phyloP scores from a whole-genome alignment of 2,113 vertebrate genomes.

The Calonectris borealis region DNA sequence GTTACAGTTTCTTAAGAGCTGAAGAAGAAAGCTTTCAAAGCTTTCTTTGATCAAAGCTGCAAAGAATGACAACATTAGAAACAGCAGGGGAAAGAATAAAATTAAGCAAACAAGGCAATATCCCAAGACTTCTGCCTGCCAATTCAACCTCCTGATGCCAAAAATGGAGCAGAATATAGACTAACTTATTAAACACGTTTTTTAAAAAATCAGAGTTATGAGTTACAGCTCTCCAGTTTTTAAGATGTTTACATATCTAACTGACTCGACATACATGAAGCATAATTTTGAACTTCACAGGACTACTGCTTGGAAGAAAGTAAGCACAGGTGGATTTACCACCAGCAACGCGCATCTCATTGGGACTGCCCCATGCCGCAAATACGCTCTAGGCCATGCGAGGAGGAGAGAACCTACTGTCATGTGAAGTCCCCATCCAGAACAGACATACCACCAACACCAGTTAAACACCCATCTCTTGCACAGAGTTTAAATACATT shows the following conservation, averaged over 20 bases:
- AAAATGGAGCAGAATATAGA: background rate
- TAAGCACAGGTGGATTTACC: background rate
- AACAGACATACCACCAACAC: background rate
- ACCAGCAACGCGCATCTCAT: background rate
- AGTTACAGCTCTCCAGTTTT: background rate
- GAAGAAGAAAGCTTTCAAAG: background rate
- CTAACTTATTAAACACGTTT: background rate
- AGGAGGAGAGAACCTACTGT: background rate
- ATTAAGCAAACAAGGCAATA: background rate
- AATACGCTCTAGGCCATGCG: accelerated
- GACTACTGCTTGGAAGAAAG: background rate
- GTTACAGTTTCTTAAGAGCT: background rate
- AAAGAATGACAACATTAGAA: background rate
- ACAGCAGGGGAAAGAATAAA: background rate
- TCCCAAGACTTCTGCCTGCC: background rate
- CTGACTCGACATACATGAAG: background rate
- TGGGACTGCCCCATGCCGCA: background rate
- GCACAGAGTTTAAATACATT: background rate
- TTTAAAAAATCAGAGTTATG: background rate
- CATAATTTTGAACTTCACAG: background rate
- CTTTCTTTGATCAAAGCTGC: slow-evolving; percentile 17
- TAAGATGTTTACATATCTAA: background rate
- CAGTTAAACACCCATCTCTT: background rate
- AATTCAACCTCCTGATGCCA: background rate
- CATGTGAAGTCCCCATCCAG: background rate